Evolutionary conservation across 2,888 invertebrate species (phyloP).

Genomic region (Tanytarsus gracilentus): DNA sequence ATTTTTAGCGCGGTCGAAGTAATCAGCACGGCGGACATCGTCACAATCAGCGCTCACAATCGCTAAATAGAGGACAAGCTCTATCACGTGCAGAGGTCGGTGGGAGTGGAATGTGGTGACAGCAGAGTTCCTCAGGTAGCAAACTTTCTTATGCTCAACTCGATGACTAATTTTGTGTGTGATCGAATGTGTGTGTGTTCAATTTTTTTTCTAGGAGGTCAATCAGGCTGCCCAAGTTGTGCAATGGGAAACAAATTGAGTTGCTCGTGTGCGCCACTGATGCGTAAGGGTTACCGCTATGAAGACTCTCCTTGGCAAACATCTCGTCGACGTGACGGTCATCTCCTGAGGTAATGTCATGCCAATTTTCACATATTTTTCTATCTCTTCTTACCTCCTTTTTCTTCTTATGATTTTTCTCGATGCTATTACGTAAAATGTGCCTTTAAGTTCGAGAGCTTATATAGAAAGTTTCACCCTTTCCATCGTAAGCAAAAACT

Average conservation of each 20-base stretch:
- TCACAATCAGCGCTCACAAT: conserved; percentile 65
- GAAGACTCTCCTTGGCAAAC: conserved; percentile 95
- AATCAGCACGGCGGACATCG: conserved; percentile 49
- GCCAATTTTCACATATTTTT: neutral
- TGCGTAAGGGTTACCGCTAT: conserved; percentile 93
- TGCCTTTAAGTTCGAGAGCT: too few species aligned
- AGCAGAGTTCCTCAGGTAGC: conserved; percentile 62
- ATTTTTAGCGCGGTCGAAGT: conserved; percentile 53
- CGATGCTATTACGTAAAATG: too few species aligned
- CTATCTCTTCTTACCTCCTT: neutral
- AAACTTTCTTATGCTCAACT: conserved; percentile 7
- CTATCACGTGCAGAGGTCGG: conserved; percentile 56
- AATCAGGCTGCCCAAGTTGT: conserved; percentile 47
- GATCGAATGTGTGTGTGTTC: neutral
- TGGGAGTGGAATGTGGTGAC: conserved; percentile 61
- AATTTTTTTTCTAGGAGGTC: conserved; percentile 37
- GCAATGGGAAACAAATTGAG: conserved; percentile 96
- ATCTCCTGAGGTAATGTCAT: conserved; percentile 65
- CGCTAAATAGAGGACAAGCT: conserved; percentile 64
- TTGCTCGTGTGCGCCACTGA: conserved; percentile 92
- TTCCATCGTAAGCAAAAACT: too few species aligned
- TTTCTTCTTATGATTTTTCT: too few species aligned
- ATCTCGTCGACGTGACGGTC: conserved; percentile 73
- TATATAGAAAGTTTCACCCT: too few species aligned
- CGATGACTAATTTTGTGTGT: conserved; percentile 9